Base-by-base conservation (phyloP, 2,113 vertebrate species). In the Azemiops feae region DNA sequence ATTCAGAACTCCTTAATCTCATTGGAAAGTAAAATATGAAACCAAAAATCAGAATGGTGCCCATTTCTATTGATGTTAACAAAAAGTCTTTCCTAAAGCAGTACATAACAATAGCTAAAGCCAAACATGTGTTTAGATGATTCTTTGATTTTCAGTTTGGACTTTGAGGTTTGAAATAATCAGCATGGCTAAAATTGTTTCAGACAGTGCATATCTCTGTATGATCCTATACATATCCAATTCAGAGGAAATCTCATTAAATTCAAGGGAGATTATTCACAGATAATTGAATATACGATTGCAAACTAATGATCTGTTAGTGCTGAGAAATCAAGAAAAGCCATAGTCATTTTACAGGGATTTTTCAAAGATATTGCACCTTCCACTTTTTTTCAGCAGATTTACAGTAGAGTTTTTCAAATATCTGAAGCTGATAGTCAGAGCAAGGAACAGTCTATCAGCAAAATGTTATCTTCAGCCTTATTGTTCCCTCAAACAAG, bases 391-490 rank as follows among this genome's bases (percentile, higher is more conserved):
- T 92, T 45, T 92, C n/a, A 47, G 45, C 60, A 87, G 5, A 22
- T 4, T 50, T 14, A 58, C 20, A 25, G 45, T 25, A 34, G 30
- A 18, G 45, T 8, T 69, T 39, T 45, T 25, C 47, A 92, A 60
- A 52, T 55, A 64, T 25, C 25, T 87, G 16, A 22, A 53, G 55
- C 8, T 20, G 5, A 81, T 25, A 87, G 92, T 89, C 85, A 43
- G n/a, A 64, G 58, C n/a, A 69, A 25, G 60, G n/a, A 92, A 74
- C 52, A 34, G 58, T 89, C 69, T 55, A 47, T 34, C 91, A 89
- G 54, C 64, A 92, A 74, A 85, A 60, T 86, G 27, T 30, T 64
- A 86, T 86, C 93, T 92, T 91, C 60, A 54, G 54, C 58, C 85
- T 20, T 54, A 88, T 57, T 23, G 27, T 74, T 60, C n/a, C n/a